Base-by-base conservation (phyloP, 2,888 invertebrate genomes). In the Acronicta psi region DNA sequence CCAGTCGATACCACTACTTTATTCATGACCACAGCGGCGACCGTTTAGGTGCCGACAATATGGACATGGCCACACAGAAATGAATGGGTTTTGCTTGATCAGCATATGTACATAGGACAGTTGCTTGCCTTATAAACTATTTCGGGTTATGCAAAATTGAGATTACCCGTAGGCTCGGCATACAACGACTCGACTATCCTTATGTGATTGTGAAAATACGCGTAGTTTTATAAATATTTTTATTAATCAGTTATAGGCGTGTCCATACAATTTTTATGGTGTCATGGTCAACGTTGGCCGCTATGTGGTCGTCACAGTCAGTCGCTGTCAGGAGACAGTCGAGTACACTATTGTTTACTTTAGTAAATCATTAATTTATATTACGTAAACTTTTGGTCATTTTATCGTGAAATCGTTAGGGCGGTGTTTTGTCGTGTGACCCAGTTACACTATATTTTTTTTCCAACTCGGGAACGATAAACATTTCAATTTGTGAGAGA, bases 1-100 rank as follows among this genome's bases (percentile, higher is more conserved):
- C 63, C 83, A 92, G 93, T 93, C 94, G 88, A 94, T 94, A 93
- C 75, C 80, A 83, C 91, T 94, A 84, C 87, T 84, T 93, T 92
- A 94, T 94, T 93, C 91, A 94, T 92, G 91, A 88, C 86, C 83
- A 75, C 81, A 73, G 86, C 79, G 86, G 76, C 85, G 79, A 83
- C 71, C 89, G 86, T 87, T 92, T 91, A 89, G 82, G 67, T 77
- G 79, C 66, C 69, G 64, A 72, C 79, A 77, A 73, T 76, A 73
- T 86, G 85, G 88, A 88, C 79, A 84, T 80, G 79, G 66, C 82
- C 66, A 57, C 64, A 69, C 55, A 73, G 53, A 63, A 67, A 64
- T 62, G 38, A 68, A 69, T 69, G 63, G 63, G 49, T 57, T 74
- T 73, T 67, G 55, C 61, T 50, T 58, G 50, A 47, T 51, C 18